These are phyloP conservation scores for Digitonthophagus gazella DNA, from an alignment of 2,888 invertebrate species.

Conservation along the genomic window DNA sequence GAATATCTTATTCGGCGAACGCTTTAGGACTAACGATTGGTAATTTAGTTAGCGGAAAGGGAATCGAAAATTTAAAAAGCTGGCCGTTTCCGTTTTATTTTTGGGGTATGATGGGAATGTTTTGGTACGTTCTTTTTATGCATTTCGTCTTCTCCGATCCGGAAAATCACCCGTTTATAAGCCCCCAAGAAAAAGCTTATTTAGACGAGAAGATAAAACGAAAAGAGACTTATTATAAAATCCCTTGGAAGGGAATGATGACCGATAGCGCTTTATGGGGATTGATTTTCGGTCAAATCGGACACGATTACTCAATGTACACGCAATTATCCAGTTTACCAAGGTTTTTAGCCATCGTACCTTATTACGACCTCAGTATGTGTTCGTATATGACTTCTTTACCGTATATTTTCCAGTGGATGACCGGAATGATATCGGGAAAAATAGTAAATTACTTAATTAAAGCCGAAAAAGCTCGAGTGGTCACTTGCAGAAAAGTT, in stretches of 20 bases:
- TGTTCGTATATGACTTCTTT: slow-evolving; percentile 63
- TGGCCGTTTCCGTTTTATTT: slow-evolving; percentile 61
- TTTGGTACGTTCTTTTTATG: slow-evolving; percentile 54
- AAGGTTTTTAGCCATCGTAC: slow-evolving; percentile 64
- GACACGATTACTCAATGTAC: slow-evolving; percentile 71
- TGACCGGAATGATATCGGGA: slow-evolving; percentile 63
- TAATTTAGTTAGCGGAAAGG: slow-evolving; percentile 42
- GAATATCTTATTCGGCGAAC: slow-evolving; percentile 70
- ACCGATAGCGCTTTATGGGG: slow-evolving; percentile 72
- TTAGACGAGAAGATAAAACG: slow-evolving; percentile 41
- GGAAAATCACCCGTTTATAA: slow-evolving; percentile 56
- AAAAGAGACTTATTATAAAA: slow-evolving; percentile 40
- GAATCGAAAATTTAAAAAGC: slow-evolving; percentile 53
- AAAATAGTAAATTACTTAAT: slow-evolving; percentile 68
- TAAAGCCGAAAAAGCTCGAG: slow-evolving; percentile 53
- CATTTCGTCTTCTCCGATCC: slow-evolving; percentile 56
- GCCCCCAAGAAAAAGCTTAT: slow-evolving; percentile 53
- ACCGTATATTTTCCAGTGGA: slow-evolving; percentile 67
- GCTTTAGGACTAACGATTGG: slow-evolving; percentile 23
- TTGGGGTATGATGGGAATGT: slow-evolving; percentile 55
- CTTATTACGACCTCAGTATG: slow-evolving; percentile 63
- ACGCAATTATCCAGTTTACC: slow-evolving; percentile 71
- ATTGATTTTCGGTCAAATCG: slow-evolving; percentile 68
- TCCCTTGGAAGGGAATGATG: slow-evolving; percentile 72
- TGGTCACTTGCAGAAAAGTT: slow-evolving; percentile 60